Conservation (phyloP, 2,888 invertebrate species). For the Tetragonisca angustula region DNA sequence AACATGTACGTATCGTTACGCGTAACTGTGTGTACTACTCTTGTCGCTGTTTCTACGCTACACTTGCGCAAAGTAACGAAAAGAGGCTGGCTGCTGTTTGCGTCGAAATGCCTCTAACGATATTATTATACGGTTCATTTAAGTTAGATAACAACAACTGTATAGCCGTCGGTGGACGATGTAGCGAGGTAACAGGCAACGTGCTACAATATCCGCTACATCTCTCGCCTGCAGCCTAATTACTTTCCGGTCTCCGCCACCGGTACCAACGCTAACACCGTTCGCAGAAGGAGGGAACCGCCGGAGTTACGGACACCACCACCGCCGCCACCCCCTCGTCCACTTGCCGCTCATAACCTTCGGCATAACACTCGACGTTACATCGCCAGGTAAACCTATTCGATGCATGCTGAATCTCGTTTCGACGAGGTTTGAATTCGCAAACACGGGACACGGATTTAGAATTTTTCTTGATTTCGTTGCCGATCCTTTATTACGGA, state of each 20-base stretch:
- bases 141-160: conserved; percentile 82
- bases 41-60: conserved; percentile 19
- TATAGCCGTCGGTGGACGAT: conserved; percentile 50
- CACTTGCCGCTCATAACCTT: conserved; percentile 32
- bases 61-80: conserved; percentile 64
- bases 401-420: too few species aligned
- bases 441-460: too few species aligned
- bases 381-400: conserved; percentile 28
- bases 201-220: conserved; percentile 80
- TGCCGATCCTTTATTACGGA: too few species aligned
- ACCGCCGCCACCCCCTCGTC: conserved; percentile 45
- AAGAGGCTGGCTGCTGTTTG: conserved; percentile 45
- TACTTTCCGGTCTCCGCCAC: conserved; percentile 79
- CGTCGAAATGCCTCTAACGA: conserved; percentile 78
- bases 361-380: conserved; percentile 40
- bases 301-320: conserved; percentile 35
- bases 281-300: conserved; percentile 25
- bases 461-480: too few species aligned
- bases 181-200: conserved; percentile 67
- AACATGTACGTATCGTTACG: conserved; percentile 18
- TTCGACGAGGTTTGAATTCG: too few species aligned
- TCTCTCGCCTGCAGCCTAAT: conserved; percentile 82
- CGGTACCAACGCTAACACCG: conserved; percentile 58
- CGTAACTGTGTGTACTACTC: neutral
- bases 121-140: conserved; percentile 83